Evolutionary conservation across 2,113 vertebrate genomes (phyloP), one percentile per base, ranked within the genome.

Genomic region (Paramormyrops kingsleyae): DNA sequence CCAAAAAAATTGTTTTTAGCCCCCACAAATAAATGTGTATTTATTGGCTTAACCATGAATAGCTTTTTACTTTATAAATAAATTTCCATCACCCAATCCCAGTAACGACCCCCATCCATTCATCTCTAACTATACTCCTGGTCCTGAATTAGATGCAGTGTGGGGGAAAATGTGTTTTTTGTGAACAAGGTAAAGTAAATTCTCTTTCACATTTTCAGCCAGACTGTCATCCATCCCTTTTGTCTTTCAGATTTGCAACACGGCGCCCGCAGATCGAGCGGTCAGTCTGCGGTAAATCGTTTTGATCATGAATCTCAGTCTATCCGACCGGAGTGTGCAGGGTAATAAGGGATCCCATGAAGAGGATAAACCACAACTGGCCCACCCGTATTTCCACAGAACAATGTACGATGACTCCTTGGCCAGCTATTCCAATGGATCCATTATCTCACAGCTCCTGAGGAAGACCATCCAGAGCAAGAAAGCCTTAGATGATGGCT

Each of bases 361-460:
- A 42, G 93, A 90, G 5, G 91, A 94, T 88, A 95, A 96, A 91
- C 83, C 89, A 0, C 94, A 95, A 47, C 88, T 95, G 53, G 93
- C 95, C 92, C 53, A 95, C 56, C 93, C 95, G 47, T 95, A 92
- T 91, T 96, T 96, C 91, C 95, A 95, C 88, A 94, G 93, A 89
- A 95, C 92, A 88, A 89, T 93, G 90, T 95, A 95, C 0, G 94
- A 96, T 5, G 94, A 95, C 83, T 93, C 94, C 66, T 93, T 96
- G 88, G 90, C 96, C 44, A 91, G 95, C 0, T 96, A 96, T 90
- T 91, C 95, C 90, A 96, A 42, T 0, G 88, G 92, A 4, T 95
- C 96, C 83, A 95, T 97, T 89, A 96, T 96, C 85, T 95, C 97
- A 7, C 95, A 96, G 31, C 95, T 97, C 77, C 95, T 97, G 87